A percentile compares a stretch with the other conserved stretches of the same genome.
phyloP scores from a whole-genome alignment of 2,113 vertebrate genomes.

The Chloroceryle aenea region DNA sequence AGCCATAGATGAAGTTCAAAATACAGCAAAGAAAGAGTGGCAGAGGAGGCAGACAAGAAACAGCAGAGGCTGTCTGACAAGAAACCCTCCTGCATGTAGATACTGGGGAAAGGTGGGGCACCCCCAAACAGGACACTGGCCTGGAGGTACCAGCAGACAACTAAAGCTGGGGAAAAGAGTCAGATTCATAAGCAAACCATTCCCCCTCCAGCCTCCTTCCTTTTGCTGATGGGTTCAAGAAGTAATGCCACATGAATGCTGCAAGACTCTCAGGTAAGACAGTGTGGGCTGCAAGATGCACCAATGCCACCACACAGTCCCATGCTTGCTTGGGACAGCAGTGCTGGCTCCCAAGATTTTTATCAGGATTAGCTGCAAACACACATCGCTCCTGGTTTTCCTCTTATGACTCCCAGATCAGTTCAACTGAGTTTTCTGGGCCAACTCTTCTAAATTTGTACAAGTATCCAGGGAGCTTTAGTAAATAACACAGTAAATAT shows the following conservation, averaged over 20 bases:
- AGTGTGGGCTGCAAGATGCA: background rate
- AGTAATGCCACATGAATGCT: background rate
- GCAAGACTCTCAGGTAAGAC: background rate
- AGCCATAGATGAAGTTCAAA: background rate
- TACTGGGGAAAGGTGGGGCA: background rate
- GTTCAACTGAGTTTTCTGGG: background rate
- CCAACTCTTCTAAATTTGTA: conserved; percentile 46
- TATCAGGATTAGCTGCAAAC: background rate
- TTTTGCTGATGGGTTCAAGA: background rate
- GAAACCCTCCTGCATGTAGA: background rate
- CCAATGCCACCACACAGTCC: background rate
- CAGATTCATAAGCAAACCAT: background rate
- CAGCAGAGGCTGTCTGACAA: background rate
- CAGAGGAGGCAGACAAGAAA: background rate
- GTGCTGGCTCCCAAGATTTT: background rate
- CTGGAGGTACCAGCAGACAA: background rate
- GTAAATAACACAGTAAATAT: conserved; percentile 57
- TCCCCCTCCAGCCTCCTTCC: background rate
- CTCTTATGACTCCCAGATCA: background rate
- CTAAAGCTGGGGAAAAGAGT: background rate
- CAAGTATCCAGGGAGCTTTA: conserved; percentile 44
- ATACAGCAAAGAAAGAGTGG: background rate
- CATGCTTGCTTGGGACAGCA: background rate
- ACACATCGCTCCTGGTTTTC: background rate
- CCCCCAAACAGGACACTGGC: background rate